Evolutionary conservation across 2,888 invertebrate genomes (phyloP), one percentile per base, ranked within the genome.

Genomic region (Girardia tigrina): DNA sequence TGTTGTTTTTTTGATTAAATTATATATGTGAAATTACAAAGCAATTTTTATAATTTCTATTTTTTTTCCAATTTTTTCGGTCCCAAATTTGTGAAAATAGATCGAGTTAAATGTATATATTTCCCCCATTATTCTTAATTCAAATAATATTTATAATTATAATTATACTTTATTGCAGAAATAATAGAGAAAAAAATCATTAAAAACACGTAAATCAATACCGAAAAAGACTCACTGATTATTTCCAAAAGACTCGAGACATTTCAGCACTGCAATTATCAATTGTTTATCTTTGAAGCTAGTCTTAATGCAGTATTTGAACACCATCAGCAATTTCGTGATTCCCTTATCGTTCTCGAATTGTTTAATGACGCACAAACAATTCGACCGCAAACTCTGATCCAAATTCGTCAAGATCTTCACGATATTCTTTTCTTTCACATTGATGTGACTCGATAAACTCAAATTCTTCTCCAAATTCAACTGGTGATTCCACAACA

Each of bases 201-300:
- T n/a, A n/a, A n/a, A n/a, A n/a, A n/a, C n/a, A n/a, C n/a, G n/a
- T n/a, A n/a, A n/a, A n/a, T n/a, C n/a, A n/a, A n/a, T n/a, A n/a
- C n/a, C n/a, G n/a, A n/a, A n/a, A 36, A 36, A 36, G n/a, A 56
- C 56, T 56, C n/a, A 56, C 56, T 56, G 56, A 56, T 56, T 56
- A 56, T 56, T 56, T 56, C 56, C 56, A 16, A 56, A 56, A 6
- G 56, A 56, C 23, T 56, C 23, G 6, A 56, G 23, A 56, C 56
- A 56, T 23, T 56, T 56, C 8, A 56, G 56, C 4, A 16, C n/a
- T 56, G 23, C 2, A 23, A 56, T 4, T 20, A 56, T 56, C 4
- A 56, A 20, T 12, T 56, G 20, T 4, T 16, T 56, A 56, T 56
- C 56, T 56, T 56, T 56, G 56, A n/a, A 56, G n/a, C 23, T 56